Base-by-base conservation (phyloP, 1,140 invertebrate species). In the Trichogramma pretiosum region DNA sequence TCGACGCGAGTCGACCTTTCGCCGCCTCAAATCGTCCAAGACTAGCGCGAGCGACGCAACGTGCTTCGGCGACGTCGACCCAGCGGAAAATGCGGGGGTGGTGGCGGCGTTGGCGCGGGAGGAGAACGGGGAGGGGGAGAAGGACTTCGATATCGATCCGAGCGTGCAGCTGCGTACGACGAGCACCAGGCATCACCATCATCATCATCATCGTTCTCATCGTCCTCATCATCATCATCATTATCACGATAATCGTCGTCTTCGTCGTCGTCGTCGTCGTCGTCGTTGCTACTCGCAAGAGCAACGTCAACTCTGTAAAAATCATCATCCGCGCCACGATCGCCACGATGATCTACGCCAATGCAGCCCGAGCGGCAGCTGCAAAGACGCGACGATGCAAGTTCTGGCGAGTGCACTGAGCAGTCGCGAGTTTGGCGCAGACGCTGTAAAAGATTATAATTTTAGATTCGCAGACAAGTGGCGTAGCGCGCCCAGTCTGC, bases 401-500 rank as follows among this genome's bases (percentile, higher is more conserved):
- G n/a, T n/a, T n/a, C n/a, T n/a, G n/a, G n/a, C n/a, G n/a, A n/a
- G n/a, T 23, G 34, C 34, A 30, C 32, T 35, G 21, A 23, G 19
- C 33, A 19, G 19, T 26, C 21, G 34, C 24, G 46, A 26, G 17
- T n/a, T 35, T 64, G 59, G 62, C 60, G 61, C 47, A 60, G 64
- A 14, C 33, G 21, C 18, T 32, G 30, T 30, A 30, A 38, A 19
- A 10, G n/a, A 36, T 44, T 68, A 68, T 72, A 71, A 72, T 71
- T 69, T 70, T 72, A 72, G 68, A 66, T 65, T 63, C 58, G 63
- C 68, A 62, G 67, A 71, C 53, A 69, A 68, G 63, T 69, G 63
- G 49, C 67, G 63, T 46, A 70, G 67, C 59, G 67, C 63, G 54
- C 68, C 67, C 68, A 73, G 71, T 70, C 62, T 73, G 49, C 59